Evolutionary conservation across 2,888 invertebrate species (phyloP), one percentile per base, ranked within the genome.

Genomic region (Andrena trimmerana): DNA sequence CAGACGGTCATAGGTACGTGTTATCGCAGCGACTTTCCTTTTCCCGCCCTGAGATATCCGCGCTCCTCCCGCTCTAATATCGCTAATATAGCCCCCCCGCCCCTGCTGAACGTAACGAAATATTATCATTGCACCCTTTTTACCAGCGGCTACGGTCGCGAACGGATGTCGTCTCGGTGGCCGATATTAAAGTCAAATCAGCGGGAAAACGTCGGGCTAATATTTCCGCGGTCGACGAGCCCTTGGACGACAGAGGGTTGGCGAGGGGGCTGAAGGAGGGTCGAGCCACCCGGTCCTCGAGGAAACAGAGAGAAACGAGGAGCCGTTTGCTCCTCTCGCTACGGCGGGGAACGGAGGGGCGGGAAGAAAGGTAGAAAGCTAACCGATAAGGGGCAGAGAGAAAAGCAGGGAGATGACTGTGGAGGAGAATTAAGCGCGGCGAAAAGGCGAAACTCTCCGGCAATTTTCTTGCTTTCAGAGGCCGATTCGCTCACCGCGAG

Each of bases 171-270:
- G 84, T 80, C 78, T 75, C 80, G 63, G 81, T 62, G 67, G 68
- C 78, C 80, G 87, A 89, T 89, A 88, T 88, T 88, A 88, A 88
- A 88, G 86, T 88, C 84, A 87, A 85, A 89, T 88, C 88, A 87
- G 85, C 86, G 50, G 78, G 89, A 84, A 88, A 88, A 85, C 83
- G 86, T 78, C 89, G 78, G 84, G 83, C 86, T 87, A 86, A 89
- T 89, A 88, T 89, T 84, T 87, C 84, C 82, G 60, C 80, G 72
- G 69, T 65, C 83, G 73, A 60, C 88, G 79, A 72, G 57, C 67
- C 83, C 67, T 57, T 57, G 10, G 81, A 75, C 54, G 68, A 62
- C 68, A 29, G 42, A 31, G 13, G 42, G 42, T 42, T 5, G 42
- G 16, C 42, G 16, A 16, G 42, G 42, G 16, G 42, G 63, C 65